Evolutionary conservation across 92 coral and sea anemone genomes (phyloP), one percentile per base, ranked within the genome.

Genomic region (Phymanthus crucifer): DNA sequence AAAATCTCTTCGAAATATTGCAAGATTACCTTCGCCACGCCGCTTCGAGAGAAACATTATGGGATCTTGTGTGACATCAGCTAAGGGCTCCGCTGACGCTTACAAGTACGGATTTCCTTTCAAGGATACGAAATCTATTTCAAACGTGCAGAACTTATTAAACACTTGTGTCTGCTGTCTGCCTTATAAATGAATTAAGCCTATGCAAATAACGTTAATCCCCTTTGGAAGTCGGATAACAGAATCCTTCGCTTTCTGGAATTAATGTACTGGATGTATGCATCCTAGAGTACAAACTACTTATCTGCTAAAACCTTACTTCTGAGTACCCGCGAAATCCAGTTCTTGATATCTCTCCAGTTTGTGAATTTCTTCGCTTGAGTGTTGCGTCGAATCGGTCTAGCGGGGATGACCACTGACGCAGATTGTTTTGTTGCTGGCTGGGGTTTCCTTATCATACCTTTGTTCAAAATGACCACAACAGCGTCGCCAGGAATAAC

Each of bases 321-420:
- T 77, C 81, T 58, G 71, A 77, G 81, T 77, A 77, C 81, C 72
- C 81, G 81, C 81, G 81, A 77, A 61, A 77, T 77, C 81, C 81
- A 77, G 81, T 70, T 77, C 57, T 77, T 77, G 81, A 77, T 61
- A 3, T 8, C 29, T 3, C 34, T 77, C 81, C 81, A 77, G 58
- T 77, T 61, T 43, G 37, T 77, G 31, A 21, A 7, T 26, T 36
- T 77, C 27, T 26, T 26, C 35, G 13, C 34, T 77, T 77, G 40
- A 29, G 81, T 35, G 18, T 43, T 64, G 31, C 81, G 81, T 18
- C 81, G 81, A 40, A 77, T 77, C 72, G 68, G 68, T 27, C 43
- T 77, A 35, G 34, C 26, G 0, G 71, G 40, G 9, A 64, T 52
- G 13, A 38, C 36, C 3, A 77, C 61, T 12, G 48, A 14, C 34